Evolutionary conservation across 2,797 vertebrate species (phyloP).

Genomic region (Sebastes iracundus): DNA sequence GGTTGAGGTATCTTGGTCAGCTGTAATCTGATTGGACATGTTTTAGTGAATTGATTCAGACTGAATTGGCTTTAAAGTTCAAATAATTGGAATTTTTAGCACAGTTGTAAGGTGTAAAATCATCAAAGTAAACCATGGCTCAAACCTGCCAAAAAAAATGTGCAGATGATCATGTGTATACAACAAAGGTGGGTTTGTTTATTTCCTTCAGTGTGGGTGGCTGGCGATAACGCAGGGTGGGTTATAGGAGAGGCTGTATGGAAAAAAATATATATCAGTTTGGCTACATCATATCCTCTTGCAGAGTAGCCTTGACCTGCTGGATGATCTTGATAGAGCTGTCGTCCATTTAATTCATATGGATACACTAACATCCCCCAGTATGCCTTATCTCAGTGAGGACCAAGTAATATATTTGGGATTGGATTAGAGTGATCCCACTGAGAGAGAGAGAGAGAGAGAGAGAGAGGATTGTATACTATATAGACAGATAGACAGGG

Average conservation of each 20-base stretch:
- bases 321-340: constrained; percentile 71
- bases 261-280: constrained; percentile 23
- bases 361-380: constrained; percentile 61
- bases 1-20: neutral
- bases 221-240: constrained; percentile 23
- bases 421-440: constrained; percentile 68
- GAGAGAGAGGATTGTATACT: constrained; percentile 1
- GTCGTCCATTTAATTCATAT: constrained; percentile 73
- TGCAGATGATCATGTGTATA: neutral
- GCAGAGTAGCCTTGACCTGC: constrained; percentile 64
- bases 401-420: constrained; percentile 70
- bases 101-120: neutral
- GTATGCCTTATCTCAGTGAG: constrained; percentile 67
- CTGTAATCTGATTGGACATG: neutral
- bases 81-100: neutral
- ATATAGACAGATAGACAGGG: constrained; percentile 30
- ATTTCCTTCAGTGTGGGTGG: constrained; percentile 10
- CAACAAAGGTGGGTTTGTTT: neutral
- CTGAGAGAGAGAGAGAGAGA: constrained; percentile 41
- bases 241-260: neutral
- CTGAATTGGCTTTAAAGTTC: neutral
- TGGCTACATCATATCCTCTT: constrained; percentile 62
- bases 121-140: neutral
- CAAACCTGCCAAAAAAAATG: neutral
- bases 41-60: neutral